These are phyloP conservation scores for Cisticola juncidis DNA, from an alignment of 2,113 vertebrate genomes.

Conservation along the genomic window DNA sequence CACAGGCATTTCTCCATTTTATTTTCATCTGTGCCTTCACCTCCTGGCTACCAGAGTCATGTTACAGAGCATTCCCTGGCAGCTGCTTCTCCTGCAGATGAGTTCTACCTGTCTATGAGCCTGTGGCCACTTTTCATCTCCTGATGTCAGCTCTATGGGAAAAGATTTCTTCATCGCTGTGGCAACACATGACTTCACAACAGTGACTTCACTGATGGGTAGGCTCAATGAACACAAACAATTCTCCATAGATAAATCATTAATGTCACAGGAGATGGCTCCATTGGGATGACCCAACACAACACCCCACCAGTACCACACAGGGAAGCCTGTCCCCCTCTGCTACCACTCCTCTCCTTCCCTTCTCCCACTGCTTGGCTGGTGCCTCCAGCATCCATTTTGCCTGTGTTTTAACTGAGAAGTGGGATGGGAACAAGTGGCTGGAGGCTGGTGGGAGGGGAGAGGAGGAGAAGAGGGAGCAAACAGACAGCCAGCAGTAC, in stretches of 20 bases:
- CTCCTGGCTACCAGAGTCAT: neutral
- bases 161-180: neutral
- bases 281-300: neutral
- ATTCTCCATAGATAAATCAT: neutral
- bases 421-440: neutral
- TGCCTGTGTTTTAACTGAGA: fast-evolving
- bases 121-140: neutral
- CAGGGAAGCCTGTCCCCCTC: fast-evolving
- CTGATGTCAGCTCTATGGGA: neutral
- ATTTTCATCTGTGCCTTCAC: neutral
- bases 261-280: neutral
- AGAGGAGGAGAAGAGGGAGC: neutral
- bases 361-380: neutral
- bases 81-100: neutral
- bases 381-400: neutral
- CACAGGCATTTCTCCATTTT: neutral
- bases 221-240: neutral
- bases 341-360: neutral
- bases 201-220: neutral
- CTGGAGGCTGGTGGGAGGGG: neutral
- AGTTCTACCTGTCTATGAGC: fast-evolving
- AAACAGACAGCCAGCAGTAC: neutral
- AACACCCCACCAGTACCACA: neutral
- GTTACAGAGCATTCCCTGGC: neutral
- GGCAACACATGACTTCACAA: neutral